phyloP scores from a whole-genome alignment of 2,113 vertebrate species.

The Coreoperca whiteheadi region DNA sequence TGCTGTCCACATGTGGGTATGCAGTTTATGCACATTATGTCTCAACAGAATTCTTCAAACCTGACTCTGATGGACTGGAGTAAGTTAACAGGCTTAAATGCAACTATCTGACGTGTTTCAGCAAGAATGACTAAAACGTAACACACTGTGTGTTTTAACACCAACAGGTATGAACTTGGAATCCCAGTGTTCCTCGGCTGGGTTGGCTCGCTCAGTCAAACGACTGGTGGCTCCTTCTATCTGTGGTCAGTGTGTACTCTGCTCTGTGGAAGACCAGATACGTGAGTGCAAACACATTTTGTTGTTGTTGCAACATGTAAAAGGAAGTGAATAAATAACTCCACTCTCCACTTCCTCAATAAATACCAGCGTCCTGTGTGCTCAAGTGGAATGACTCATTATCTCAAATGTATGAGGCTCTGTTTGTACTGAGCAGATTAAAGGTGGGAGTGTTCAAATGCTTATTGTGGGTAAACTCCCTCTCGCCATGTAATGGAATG shows the following conservation, averaged over 20 bases:
- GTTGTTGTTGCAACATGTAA: background rate
- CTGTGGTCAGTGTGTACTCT: slow-evolving; percentile 77
- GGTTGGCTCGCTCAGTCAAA: slow-evolving; percentile 80
- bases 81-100: slow-evolving; percentile 52
- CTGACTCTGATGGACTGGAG: slow-evolving; percentile 68
- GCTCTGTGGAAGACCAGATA: slow-evolving; percentile 54
- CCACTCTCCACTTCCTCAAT: slow-evolving; percentile 31
- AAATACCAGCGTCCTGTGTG: background rate
- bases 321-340: background rate
- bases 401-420: background rate
- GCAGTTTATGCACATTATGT: slow-evolving; percentile 79
- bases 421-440: background rate
- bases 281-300: slow-evolving; percentile 65
- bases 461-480: background rate
- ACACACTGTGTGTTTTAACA: background rate
- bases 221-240: slow-evolving; percentile 79
- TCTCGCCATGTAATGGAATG: background rate
- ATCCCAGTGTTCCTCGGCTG: slow-evolving; percentile 85
- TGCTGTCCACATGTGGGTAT: slow-evolving; percentile 76
- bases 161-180: slow-evolving; percentile 82
- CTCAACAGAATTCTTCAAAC: slow-evolving; percentile 74
- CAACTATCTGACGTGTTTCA: background rate
- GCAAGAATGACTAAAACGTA: background rate
- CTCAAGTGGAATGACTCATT: background rate
- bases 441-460: slow-evolving; percentile 11